Base-by-base conservation (phyloP, 1,140 invertebrate species). In the Lucilia sericata region DNA sequence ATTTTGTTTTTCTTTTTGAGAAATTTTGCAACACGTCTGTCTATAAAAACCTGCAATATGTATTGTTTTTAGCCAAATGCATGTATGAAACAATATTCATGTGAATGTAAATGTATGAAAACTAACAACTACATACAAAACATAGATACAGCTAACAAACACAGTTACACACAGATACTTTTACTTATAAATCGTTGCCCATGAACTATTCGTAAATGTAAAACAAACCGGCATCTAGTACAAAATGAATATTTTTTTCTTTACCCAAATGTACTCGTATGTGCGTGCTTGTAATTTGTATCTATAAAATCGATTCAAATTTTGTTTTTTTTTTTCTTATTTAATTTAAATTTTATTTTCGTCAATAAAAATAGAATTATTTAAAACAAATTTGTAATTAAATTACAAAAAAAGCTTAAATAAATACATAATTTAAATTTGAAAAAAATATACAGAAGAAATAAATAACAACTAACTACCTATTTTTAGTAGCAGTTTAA, bases 161-260 rank as follows among this genome's bases (percentile, higher is more conserved):
- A 30, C 25, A 30, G 25, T 30, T 3, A 30, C 25, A 30, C 25
- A 30, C 3, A 30, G 25, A 30, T 30, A 30, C 25, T 30, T 30
- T 42, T 42, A 10, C 42, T 42, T 42, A 42, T 42, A 42, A 21
- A 70, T 21, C 65, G 10, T 70, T 70, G 65, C 65, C 65, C 65
- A 70, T 70, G 65, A 70, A 70, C 65, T 70, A 25, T 70, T 70
- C n/a, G 51, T 21, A 70, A 17, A 55, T 70, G 19, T 25, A n/a
- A 60, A 60, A 60, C 55, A 70, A 70, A 25, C 65, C 65, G 65
- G 65, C 65, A 70, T 70, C n/a, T 70, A 70, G n/a, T 21, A 70
- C 21, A 21, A 19, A 7, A 70, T 70, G 65, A 70, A 25, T 14
- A n/a, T 55, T 13, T 30, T 30, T 30, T 30, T 30, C 25, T 30